Evolutionary conservation across 2,888 invertebrate species (phyloP), one percentile per base, ranked within the genome.

Genomic region (Morpho deidamia): DNA sequence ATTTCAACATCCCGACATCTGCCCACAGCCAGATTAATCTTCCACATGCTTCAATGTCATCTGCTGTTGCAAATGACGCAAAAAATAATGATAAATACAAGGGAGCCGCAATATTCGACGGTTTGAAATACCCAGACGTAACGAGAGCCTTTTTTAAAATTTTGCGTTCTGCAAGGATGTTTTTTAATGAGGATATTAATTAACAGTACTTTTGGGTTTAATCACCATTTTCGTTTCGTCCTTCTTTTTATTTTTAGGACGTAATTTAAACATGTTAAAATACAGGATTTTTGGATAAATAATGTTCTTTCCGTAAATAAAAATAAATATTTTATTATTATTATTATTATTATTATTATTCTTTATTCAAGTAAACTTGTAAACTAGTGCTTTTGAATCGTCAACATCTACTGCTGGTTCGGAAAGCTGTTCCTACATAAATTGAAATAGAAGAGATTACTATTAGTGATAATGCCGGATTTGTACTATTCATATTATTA

Each of bases 21-120:
- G 60, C 58, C 64, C 65, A 65, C 63, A 64, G 65, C 61, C 67
- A 76, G 78, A 81, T 82, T 83, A 83, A 83, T 83, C 74, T 76
- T 76, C 69, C 71, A 79, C 82, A 82, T 84, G 74, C 76, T 71
- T 83, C 83, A 82, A 78, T 72, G 82, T 82, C 83, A 81, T 79
- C 76, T 72, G 67, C 70, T 72, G 74, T 73, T 77, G 80, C 76
- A 79, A 83, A 81, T 80, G 74, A 76, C 68, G 75, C 74, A 82
- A 81, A 81, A 82, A 81, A 74, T 73, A 73, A 76, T 74, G 71
- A 78, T 76, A 76, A 79, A 79, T 73, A 73, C 61, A 63, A 53
- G 58, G 59, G 62, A 67, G 49, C 38, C 11, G 48, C 51, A 33
- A 53, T 43, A 51, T 39, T 43, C 42, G 51, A 42, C 37, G 48